Evolutionary conservation across 2,797 vertebrate genomes (phyloP).

Genomic region (Morus bassanus): DNA sequence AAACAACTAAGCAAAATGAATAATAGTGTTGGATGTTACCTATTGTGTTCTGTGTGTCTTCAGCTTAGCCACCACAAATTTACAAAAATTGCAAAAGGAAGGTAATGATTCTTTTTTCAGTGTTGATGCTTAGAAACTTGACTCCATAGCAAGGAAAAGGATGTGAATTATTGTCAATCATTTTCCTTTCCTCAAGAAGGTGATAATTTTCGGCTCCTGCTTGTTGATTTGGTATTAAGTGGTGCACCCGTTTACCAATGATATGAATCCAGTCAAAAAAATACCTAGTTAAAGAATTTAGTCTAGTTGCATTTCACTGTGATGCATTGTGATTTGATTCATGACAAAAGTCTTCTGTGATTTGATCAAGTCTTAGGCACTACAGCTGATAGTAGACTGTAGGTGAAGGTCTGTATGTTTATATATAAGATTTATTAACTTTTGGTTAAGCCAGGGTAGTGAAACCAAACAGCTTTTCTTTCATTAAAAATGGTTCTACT

Average conservation of each 20-base stretch:
- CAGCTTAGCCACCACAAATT: not conserved
- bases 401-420: not conserved
- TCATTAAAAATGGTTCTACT: not conserved
- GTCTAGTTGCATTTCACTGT: not conserved
- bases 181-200: not conserved
- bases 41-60: not conserved
- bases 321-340: not conserved
- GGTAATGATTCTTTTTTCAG: rapidly evolving
- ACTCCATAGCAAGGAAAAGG: not conserved
- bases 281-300: not conserved
- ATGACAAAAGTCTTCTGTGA: not conserved
- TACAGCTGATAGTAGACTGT: not conserved
- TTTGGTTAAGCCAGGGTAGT: not conserved
- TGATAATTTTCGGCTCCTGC: not conserved
- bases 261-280: not conserved
- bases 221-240: not conserved
- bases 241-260: not conserved
- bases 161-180: not conserved
- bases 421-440: not conserved
- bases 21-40: not conserved
- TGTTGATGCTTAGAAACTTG: not conserved
- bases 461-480: not conserved
- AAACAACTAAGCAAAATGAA: not conserved
- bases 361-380: not conserved
- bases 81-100: not conserved